Evolutionary conservation across 2,888 invertebrate species (phyloP).

Genomic region (Epiblema foenella): DNA sequence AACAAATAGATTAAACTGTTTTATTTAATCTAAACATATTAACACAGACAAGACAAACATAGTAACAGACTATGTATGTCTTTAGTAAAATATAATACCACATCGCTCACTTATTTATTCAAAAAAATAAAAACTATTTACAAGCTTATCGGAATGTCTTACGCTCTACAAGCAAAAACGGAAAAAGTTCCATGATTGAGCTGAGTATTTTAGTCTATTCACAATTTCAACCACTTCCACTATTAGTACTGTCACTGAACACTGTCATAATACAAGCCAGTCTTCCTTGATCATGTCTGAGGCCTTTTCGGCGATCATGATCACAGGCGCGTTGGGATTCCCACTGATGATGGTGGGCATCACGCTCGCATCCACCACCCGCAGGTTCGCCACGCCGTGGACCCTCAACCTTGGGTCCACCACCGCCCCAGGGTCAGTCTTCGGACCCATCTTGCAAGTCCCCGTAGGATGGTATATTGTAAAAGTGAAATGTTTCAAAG

Average conservation of each 20-base stretch:
- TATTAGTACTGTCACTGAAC: slow-evolving; percentile 50
- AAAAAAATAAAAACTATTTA: slow-evolving; percentile 39
- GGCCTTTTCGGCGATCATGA: slow-evolving; percentile 96
- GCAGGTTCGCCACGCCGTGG: slow-evolving; percentile 90
- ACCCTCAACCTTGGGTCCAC: slow-evolving; percentile 91
- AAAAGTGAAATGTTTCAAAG: slow-evolving; percentile 90
- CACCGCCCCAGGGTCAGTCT: slow-evolving; percentile 89
- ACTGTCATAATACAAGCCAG: slow-evolving; percentile 87
- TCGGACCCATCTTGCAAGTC: slow-evolving; percentile 95
- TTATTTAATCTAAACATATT: slow-evolving; percentile 29
- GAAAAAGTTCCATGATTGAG: slow-evolving; percentile 37
- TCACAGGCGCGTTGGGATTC: slow-evolving; percentile 94
- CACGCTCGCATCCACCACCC: slow-evolving; percentile 93
- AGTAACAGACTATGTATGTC: no score
- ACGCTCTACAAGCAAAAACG: slow-evolving; percentile 36
- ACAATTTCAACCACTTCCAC: slow-evolving; percentile 47
- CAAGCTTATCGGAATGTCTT: slow-evolving; percentile 31
- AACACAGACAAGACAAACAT: no score
- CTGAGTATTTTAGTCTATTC: slow-evolving; percentile 47
- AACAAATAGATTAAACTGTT: neutral
- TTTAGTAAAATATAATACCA: slow-evolving; percentile 37
- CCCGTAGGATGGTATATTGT: slow-evolving; percentile 95
- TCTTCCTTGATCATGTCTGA: slow-evolving; percentile 95
- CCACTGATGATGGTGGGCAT: slow-evolving; percentile 96
- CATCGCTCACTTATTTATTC: slow-evolving; percentile 19